Evolutionary conservation across 1,140 invertebrate genomes (phyloP).

Genomic region (Danaus plexippus): DNA sequence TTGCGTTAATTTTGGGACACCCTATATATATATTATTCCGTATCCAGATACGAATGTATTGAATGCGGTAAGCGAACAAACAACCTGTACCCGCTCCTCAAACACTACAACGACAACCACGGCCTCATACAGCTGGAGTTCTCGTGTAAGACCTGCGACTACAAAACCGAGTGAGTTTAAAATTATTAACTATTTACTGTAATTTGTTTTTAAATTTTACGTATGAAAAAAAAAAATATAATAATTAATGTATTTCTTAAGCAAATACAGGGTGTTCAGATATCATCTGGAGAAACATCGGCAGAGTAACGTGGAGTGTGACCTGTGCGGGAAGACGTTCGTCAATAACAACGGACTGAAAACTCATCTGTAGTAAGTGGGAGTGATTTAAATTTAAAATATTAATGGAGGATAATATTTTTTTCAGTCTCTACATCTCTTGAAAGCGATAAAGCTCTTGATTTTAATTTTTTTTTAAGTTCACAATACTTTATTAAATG

Average conservation of each 20-base stretch:
- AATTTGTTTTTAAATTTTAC: too few species aligned
- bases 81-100: constrained; percentile 30
- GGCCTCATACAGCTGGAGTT: constrained; percentile 25
- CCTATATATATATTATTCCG: not conserved
- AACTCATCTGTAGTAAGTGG: constrained; percentile 45
- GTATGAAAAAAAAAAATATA: too few species aligned
- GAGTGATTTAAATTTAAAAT: not conserved
- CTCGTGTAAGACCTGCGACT: constrained; percentile 35
- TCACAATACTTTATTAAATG: too few species aligned
- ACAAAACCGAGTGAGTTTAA: constrained; percentile 40
- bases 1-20: too few species aligned
- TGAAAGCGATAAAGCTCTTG: not conserved
- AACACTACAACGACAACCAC: constrained; percentile 41
- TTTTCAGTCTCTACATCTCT: not conserved
- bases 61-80: constrained; percentile 32
- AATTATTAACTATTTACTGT: too few species aligned
- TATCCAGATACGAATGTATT: constrained; percentile 39
- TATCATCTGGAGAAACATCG: constrained; percentile 48
- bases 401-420: not conserved
- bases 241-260: too few species aligned
- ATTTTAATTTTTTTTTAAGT: not conserved
- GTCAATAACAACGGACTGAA: constrained; percentile 31
- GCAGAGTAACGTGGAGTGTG: constrained; percentile 29
- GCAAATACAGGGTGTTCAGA: constrained; percentile 11
- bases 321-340: constrained; percentile 37